phyloP scores from a whole-genome alignment of 2,797 vertebrate species.

The Oceanodroma leucorhoa region DNA sequence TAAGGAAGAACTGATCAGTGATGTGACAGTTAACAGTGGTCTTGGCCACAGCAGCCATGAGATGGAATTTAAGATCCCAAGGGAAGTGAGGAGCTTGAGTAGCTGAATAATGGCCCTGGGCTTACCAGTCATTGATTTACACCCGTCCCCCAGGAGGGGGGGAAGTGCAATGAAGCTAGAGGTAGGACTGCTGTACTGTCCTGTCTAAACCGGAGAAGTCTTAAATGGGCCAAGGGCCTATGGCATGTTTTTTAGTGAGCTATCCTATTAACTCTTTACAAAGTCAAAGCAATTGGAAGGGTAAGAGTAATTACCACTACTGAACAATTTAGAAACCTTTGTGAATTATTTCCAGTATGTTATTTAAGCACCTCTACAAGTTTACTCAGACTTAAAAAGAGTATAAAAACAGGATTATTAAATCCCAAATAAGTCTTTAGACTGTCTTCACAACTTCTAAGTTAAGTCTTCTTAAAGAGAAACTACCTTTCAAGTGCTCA shows the following conservation, averaged over 20 bases:
- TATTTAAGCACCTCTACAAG: neutral
- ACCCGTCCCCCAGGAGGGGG: neutral
- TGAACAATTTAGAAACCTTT: rapidly evolving
- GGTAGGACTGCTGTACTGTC: neutral
- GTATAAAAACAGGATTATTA: neutral
- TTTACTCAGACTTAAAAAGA: neutral
- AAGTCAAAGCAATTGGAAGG: neutral
- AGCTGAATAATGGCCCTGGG: neutral
- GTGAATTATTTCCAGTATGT: neutral
- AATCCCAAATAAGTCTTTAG: neutral
- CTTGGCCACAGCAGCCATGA: neutral
- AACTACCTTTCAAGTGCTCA: neutral
- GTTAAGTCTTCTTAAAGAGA: neutral
- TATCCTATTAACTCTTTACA: neutral
- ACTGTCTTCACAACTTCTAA: neutral
- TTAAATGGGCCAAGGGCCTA: neutral
- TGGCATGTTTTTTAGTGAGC: neutral
- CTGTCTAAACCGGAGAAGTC: neutral
- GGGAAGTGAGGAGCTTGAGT: neutral
- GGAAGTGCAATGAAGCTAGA: neutral
- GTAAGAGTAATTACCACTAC: neutral
- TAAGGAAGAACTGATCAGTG: neutral
- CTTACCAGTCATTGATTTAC: neutral
- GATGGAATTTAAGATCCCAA: neutral
- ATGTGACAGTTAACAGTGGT: neutral